phyloP scores from a whole-genome alignment of 2,113 vertebrate species.

The Pantherophis guttatus region DNA sequence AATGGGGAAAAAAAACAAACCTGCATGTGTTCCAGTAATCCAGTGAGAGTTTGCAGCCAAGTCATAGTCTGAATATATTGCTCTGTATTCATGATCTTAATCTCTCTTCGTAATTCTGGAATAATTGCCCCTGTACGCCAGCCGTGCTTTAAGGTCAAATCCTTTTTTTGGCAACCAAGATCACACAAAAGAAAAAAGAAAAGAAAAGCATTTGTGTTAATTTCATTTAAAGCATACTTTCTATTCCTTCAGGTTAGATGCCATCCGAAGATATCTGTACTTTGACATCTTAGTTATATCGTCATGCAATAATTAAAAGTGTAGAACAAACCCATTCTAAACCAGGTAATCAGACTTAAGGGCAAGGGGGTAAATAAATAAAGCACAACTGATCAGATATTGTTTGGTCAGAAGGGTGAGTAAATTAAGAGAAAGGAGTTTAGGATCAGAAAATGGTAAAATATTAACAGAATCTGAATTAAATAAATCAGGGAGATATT shows the following conservation, averaged over 20 bases:
- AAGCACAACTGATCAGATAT: neutral
- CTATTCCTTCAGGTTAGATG: conserved; percentile 19
- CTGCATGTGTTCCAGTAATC: conserved; percentile 95
- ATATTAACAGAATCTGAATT: neutral
- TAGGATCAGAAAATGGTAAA: neutral
- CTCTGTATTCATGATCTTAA: conserved; percentile 95
- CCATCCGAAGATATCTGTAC: conserved; percentile 7
- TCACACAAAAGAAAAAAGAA: conserved; percentile 26
- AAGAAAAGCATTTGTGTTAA: conserved; percentile 14
- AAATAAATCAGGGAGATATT: neutral
- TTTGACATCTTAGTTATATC: conserved; percentile 1
- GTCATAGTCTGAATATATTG: conserved; percentile 87
- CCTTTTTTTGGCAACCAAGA: conserved; percentile 69
- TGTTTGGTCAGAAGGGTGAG: neutral
- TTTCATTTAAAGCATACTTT: conserved; percentile 1
- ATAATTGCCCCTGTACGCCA: conserved; percentile 98
- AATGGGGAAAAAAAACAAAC: conserved; percentile 67
- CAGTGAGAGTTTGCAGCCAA: conserved; percentile 92
- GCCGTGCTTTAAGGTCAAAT: conserved; percentile 95
- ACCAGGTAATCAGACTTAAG: neutral
- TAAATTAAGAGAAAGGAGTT: neutral
- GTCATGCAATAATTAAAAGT: neutral
- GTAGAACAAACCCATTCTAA: conserved; percentile 6
- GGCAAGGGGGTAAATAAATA: neutral
- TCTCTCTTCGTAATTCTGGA: conserved; percentile 90